These are phyloP conservation scores for Phortica variegata DNA, from an alignment of 1,140 invertebrate genomes.

Conservation along the genomic window DNA sequence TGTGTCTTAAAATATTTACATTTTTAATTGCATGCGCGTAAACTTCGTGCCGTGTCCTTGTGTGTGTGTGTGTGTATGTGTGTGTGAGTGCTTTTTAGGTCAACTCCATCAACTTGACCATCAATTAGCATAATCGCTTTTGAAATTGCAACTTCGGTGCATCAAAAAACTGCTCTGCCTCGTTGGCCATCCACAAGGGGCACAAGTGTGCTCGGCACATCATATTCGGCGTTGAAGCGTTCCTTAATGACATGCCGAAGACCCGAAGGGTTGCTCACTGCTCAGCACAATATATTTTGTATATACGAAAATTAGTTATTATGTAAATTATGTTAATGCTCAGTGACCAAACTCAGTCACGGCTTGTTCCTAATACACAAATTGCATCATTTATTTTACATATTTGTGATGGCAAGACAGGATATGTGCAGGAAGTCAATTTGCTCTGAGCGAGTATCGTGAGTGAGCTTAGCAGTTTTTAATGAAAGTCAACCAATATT, in stretches of 20 bases:
- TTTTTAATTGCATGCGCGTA: not conserved
- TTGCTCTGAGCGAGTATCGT: too few species aligned
- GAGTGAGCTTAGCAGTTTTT: too few species aligned
- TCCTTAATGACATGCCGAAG: not conserved
- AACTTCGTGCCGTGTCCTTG: too few species aligned
- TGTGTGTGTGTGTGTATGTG: too few species aligned
- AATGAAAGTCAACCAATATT: too few species aligned
- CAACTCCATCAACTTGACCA: not conserved
- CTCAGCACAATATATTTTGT: constrained; percentile 1
- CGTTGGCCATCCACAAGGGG: not conserved
- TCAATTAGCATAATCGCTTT: constrained; percentile 52
- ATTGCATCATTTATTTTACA: constrained; percentile 47
- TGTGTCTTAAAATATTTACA: not conserved
- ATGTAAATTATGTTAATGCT: constrained; percentile 46
- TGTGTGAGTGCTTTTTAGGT: too few species aligned
- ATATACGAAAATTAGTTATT: constrained; percentile 38
- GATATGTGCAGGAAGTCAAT: too few species aligned
- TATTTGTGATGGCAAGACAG: too few species aligned
- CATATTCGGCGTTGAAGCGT: not conserved
- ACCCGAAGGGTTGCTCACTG: not conserved
- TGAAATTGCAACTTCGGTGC: constrained; percentile 35
- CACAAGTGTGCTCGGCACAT: not conserved
- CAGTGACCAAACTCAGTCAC: constrained; percentile 46
- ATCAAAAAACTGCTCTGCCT: not conserved
- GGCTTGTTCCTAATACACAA: constrained; percentile 53